Conservation (phyloP, 2,888 invertebrate species). For the Chrysolina americana region DNA sequence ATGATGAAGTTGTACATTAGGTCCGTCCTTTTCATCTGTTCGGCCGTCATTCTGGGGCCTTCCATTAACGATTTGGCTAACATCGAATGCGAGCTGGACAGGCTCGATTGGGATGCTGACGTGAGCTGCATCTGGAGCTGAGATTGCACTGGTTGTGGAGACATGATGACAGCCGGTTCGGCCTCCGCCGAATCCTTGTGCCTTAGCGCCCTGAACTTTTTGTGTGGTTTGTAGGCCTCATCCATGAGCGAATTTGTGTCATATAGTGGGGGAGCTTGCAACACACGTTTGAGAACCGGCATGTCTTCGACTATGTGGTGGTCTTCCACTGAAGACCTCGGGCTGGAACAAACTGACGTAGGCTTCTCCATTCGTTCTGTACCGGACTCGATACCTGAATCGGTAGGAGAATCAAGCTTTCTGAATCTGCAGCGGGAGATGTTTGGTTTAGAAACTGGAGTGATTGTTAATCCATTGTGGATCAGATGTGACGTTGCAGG, state of each 20-base stretch:
- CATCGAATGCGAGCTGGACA: constrained; percentile 91
- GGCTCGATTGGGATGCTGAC: constrained; percentile 72
- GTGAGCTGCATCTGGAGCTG: constrained; percentile 60
- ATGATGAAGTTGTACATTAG: constrained; percentile 94
- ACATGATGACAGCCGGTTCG: constrained; percentile 74
- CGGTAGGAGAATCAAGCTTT: constrained; percentile 91
- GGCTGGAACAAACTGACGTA: constrained; percentile 88
- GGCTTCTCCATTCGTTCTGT: constrained; percentile 89
- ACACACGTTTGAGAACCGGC: constrained; percentile 93
- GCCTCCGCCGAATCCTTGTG: constrained; percentile 82
- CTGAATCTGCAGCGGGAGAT: constrained; percentile 75
- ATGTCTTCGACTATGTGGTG: constrained; percentile 86
- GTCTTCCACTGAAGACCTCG: constrained; percentile 83
- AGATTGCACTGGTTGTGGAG: constrained; percentile 60
- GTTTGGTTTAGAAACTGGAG: constrained; percentile 75
- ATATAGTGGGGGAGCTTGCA: constrained; percentile 93
- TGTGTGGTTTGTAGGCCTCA: constrained; percentile 95
- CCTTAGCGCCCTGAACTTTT: constrained; percentile 91
- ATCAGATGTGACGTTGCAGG: constrained; percentile 81
- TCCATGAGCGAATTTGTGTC: constrained; percentile 94
- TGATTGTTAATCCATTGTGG: constrained; percentile 82
- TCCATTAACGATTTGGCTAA: constrained; percentile 92
- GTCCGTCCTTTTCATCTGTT: constrained; percentile 92
- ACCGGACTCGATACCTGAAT: constrained; percentile 94
- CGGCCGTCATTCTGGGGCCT: constrained; percentile 94